Evolutionary conservation across 2,797 vertebrate genomes (phyloP), one percentile per base, ranked within the genome.

Genomic region (Lateolabrax maculatus): DNA sequence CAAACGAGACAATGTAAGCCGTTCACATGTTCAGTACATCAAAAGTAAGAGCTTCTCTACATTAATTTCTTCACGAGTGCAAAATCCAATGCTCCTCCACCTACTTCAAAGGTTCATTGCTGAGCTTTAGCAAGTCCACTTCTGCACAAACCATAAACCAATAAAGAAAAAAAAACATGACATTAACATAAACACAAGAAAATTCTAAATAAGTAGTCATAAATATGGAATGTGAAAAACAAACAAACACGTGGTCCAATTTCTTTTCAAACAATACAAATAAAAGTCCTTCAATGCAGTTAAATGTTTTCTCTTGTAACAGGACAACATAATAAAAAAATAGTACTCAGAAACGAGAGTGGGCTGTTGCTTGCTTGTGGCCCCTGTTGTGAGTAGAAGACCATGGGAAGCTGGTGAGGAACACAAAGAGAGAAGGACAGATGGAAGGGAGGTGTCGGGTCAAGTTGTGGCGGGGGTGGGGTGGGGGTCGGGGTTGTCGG

Each of bases 201-300:
- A 77, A 52, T 23, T 86, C 90, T 89, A 91, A 90, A 92, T 73
- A 94, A 89, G 91, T 90, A 89, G 79, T 96, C 88, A 95, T 96
- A 96, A 97, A 97, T 96, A 96, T 95, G 98, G 98, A 99, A 99
- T 99, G 98, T 98, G 96, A 95, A 95, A 93, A 91, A 95, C 92
- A 94, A 93, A 95, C 92, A 93, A 91, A 94, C 92, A 94, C 18
- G 79, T 95, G 95, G 96, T 97, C 96, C 94, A 93, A 95, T 95
- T 93, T 88, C 86, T 96, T 94, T 92, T 91, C 90, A 95, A 91
- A 96, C 94, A 94, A 96, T 95, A 96, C 95, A 96, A 97, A 96
- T 91, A 92, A 97, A 97, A 96, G 97, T 99, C 97, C 97, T 98
- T 98, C 97, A 93, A 96, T 95, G 94, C 92, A 94, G 93, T 95